Base-by-base conservation (phyloP, 2,888 invertebrate species). In the Netelia melanura region DNA sequence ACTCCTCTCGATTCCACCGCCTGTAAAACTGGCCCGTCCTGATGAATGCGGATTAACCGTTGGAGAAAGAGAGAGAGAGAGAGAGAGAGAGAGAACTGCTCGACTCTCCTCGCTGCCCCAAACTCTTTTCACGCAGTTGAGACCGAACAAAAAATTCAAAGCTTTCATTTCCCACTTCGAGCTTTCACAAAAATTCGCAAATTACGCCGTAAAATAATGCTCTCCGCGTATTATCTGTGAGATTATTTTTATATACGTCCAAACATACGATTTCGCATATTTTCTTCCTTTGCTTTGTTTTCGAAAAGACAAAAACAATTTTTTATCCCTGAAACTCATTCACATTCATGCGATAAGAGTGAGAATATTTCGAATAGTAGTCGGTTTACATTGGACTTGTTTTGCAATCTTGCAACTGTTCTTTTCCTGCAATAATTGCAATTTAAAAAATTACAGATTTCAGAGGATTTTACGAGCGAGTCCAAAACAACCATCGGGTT, bases 31-130 rank as follows among this genome's bases (percentile, higher is more conserved):
- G 90, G 48, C 48, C 90, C 70, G 54, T 72, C 61, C 78, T 91
- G 92, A 92, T 92, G 92, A 92, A 92, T 92, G 89, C 91, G 91
- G 92, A 92, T 92, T 92, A 92, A 92, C 85, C 88, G 87, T 70
- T 62, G 25, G 76, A 62, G 61, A 71, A 38, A 38, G 38, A 38
- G 38, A 38, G 38, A 38, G 76, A 62, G 52, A 71, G 6, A 38
- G 30, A 38, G 6, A 38, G 38, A 8, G 38, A 38, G 38, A 38
- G 38, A 38, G 38, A 38, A 6, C 78, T 14, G 52, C 48, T 30
- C 48, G 48, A 48, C 52, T 61, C 71, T 9, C 64, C 38, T 38
- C 58, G 67, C 75, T 30, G 76, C 38, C 58, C 76, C 21, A 72
- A 67, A 72, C 77, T 61, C 30, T 62, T 54, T 52, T 44, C 56